Percentiles rank a stretch among this genome's conserved stretches.
These are phyloP conservation scores for Podarcis raffonei DNA, from an alignment of 2,113 vertebrate species.

Conservation along the genomic window DNA sequence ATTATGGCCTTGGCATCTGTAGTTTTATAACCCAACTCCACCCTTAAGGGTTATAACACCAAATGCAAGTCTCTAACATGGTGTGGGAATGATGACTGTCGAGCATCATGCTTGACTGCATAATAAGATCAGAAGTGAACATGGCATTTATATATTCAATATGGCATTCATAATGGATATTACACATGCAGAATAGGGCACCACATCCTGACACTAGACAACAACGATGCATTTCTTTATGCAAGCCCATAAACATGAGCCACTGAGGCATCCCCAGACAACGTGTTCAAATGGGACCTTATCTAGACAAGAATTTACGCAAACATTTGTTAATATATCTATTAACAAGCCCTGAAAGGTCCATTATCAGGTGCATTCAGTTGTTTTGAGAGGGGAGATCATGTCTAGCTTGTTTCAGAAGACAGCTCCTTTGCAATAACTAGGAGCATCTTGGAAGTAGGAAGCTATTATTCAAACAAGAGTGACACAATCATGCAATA, in stretches of 20 bases:
- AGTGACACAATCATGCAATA: background rate
- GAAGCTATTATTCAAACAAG: background rate
- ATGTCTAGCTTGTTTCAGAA: background rate
- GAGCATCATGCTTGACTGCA: background rate
- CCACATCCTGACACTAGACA: slow-evolving; percentile 56
- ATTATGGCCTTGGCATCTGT: background rate
- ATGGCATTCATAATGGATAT: background rate
- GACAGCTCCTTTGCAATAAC: background rate
- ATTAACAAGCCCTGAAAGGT: too few relatives aligned
- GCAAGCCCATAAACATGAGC: slow-evolving; percentile 11
- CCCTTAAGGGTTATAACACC: slow-evolving; percentile 33
- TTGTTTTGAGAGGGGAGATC: background rate
- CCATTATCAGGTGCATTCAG: background rate
- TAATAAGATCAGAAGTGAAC: slow-evolving; percentile 1
- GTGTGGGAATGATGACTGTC: fast-evolving
- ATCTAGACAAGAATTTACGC: background rate
- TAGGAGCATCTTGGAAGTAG: background rate
- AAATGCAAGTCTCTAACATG: fast-evolving
- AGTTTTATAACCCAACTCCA: slow-evolving; percentile 51
- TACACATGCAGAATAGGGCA: background rate
- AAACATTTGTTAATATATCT: too few relatives aligned
- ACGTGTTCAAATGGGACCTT: background rate
- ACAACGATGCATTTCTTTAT: slow-evolving; percentile 51
- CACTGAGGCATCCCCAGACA: background rate
- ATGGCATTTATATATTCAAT: background rate